phyloP scores from a whole-genome alignment of 2,113 vertebrate genomes.

The Colossoma macropomum region DNA sequence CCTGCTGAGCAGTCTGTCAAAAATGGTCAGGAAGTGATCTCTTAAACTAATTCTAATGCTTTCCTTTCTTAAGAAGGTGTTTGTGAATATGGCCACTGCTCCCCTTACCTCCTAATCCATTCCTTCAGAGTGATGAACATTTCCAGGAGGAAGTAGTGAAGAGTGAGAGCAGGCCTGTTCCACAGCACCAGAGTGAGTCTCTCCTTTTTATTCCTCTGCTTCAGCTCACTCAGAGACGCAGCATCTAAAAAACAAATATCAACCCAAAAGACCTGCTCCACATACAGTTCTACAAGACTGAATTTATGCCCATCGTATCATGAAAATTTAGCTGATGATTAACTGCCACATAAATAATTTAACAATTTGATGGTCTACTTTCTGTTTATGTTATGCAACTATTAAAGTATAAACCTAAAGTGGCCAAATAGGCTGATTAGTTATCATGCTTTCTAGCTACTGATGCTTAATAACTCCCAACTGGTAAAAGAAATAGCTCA shows the following conservation, averaged over 20 bases:
- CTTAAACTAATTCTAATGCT: neutral
- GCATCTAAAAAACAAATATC: slow-evolving; percentile 58
- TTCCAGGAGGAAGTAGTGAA: slow-evolving; percentile 85
- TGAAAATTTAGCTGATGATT: neutral
- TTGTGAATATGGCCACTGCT: neutral
- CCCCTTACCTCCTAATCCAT: slow-evolving; percentile 82
- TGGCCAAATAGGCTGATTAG: no score
- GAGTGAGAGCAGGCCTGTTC: slow-evolving; percentile 84
- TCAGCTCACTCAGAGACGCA: slow-evolving; percentile 67
- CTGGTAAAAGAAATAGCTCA: no score
- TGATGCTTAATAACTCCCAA: no score
- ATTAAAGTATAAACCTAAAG: no score
- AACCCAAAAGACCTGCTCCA: neutral
- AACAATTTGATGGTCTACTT: no score
- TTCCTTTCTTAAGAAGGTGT: neutral
- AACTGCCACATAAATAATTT: no score
- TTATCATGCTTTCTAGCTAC: no score
- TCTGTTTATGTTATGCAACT: no score
- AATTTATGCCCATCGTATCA: neutral
- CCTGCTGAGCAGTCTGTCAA: no score
- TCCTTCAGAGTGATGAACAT: slow-evolving; percentile 70
- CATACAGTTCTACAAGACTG: neutral
- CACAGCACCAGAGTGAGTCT: slow-evolving; percentile 84
- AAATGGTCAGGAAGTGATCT: no score
- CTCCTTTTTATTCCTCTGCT: slow-evolving; percentile 65